These are phyloP conservation scores for Ichneumon xanthorius DNA, from an alignment of 2,888 invertebrate genomes.

Conservation along the genomic window DNA sequence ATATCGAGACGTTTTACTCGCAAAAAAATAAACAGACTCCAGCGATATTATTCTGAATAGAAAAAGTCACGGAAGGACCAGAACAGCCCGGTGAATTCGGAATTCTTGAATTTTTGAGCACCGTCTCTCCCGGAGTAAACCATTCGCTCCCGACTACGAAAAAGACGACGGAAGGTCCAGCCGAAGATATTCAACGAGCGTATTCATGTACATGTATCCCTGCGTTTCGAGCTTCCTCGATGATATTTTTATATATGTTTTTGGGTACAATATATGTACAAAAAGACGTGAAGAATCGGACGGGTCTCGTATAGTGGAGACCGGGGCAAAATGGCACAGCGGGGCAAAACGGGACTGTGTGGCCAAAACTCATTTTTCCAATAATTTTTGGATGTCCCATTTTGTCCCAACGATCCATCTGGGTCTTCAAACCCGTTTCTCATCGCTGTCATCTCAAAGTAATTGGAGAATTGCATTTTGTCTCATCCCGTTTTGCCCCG, in stretches of 20 bases:
- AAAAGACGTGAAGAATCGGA: constrained; percentile 31
- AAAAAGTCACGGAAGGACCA: background rate
- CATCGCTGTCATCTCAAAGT: no score
- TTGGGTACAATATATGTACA: constrained; percentile 24
- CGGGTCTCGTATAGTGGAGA: background rate
- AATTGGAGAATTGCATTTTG: no score
- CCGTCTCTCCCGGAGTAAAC: background rate
- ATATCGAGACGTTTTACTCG: background rate
- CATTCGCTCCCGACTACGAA: background rate
- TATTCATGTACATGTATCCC: constrained; percentile 29
- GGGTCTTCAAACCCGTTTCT: no score
- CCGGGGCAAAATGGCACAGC: no score
- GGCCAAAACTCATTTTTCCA: no score
- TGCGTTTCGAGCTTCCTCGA: constrained; percentile 18
- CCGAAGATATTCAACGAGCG: constrained; percentile 23
- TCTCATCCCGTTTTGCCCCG: no score
- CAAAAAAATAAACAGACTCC: background rate
- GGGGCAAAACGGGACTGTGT: no score
- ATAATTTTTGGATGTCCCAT: no score
- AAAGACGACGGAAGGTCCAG: constrained; percentile 17
- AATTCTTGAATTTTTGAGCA: background rate
- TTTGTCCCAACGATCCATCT: no score
- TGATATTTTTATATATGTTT: constrained; percentile 31
- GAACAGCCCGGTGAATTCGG: background rate
- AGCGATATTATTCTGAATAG: background rate